These are phyloP conservation scores for Ictidomys tridecemlineatus DNA, from an alignment of 2,113 vertebrate genomes.

Conservation along the genomic window DNA sequence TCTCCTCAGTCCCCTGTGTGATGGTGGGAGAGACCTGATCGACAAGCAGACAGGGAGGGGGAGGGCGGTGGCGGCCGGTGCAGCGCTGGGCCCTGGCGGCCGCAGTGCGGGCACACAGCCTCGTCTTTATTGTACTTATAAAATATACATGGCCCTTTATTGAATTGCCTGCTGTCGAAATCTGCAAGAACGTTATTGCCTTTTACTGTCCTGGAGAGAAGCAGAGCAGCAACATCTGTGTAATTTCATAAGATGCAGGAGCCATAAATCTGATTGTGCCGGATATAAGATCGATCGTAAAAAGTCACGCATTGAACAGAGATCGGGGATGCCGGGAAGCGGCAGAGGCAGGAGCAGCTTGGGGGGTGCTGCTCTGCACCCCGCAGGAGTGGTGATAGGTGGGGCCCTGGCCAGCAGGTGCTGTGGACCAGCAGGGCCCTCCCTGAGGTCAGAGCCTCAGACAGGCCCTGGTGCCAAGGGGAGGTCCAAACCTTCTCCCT, in stretches of 20 bases:
- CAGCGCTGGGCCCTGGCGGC: constrained; percentile 68
- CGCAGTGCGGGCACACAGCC: constrained; percentile 81
- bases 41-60: constrained; percentile 77
- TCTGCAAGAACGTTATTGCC: constrained; percentile 93
- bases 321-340: constrained; percentile 70
- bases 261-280: constrained; percentile 91
- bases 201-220: constrained; percentile 92
- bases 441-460: background rate
- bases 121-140: constrained; percentile 93
- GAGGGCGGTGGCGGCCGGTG: background rate
- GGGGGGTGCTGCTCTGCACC: background rate
- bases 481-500: background rate
- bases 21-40: constrained; percentile 74
- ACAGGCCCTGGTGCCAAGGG: background rate
- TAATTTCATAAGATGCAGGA: constrained; percentile 91
- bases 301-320: constrained; percentile 85
- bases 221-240: constrained; percentile 89
- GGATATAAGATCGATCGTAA: constrained; percentile 88
- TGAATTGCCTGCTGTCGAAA: constrained; percentile 92
- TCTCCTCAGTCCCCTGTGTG: constrained; percentile 78
- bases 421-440: background rate
- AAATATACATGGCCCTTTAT: constrained; percentile 94
- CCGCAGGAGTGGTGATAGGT: fast-evolving
- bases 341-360: constrained; percentile 9
- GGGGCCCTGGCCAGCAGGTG: constrained; percentile 44